phyloP scores from a whole-genome alignment of 2,797 vertebrate genomes.

The Ctenochaetus hawaiiensis region DNA sequence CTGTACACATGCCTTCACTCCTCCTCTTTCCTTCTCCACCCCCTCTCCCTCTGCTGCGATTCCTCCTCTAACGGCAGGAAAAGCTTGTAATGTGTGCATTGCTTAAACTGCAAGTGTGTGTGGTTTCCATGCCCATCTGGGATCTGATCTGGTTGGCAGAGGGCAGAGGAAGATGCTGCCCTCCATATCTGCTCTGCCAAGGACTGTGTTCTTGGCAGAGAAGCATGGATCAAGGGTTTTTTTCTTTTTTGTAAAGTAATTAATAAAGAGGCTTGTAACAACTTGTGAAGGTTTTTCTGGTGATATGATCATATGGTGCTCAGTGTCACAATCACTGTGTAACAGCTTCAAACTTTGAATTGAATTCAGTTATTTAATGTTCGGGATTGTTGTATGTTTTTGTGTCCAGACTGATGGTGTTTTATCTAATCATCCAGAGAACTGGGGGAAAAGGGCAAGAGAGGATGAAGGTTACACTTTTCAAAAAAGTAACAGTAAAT shows the following conservation, averaged over 20 bases:
- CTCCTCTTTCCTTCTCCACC: constrained; percentile 41
- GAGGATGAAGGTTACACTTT: background rate
- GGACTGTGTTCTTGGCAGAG: constrained; percentile 55
- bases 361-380: constrained; percentile 8
- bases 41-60: constrained; percentile 50
- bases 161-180: constrained; percentile 53
- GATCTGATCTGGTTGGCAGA: constrained; percentile 66
- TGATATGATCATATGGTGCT: constrained; percentile 46
- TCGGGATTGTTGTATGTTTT: background rate
- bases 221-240: constrained; percentile 35
- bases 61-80: constrained; percentile 40
- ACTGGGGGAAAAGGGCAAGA: background rate
- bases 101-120: constrained; percentile 44
- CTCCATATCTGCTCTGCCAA: constrained; percentile 56
- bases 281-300: constrained; percentile 41
- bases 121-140: constrained; percentile 64
- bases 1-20: constrained; percentile 42
- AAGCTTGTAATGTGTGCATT: constrained; percentile 50
- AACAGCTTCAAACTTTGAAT: constrained; percentile 11
- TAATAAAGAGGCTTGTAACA: constrained; percentile 61
- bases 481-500: background rate
- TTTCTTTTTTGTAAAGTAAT: constrained; percentile 49
- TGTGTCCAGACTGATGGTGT: background rate
- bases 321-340: constrained; percentile 7
- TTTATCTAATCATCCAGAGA: constrained; percentile 4